Evolutionary conservation across 2,888 invertebrate genomes (phyloP).

Genomic region (Xanthorhoe spadicearia): DNA sequence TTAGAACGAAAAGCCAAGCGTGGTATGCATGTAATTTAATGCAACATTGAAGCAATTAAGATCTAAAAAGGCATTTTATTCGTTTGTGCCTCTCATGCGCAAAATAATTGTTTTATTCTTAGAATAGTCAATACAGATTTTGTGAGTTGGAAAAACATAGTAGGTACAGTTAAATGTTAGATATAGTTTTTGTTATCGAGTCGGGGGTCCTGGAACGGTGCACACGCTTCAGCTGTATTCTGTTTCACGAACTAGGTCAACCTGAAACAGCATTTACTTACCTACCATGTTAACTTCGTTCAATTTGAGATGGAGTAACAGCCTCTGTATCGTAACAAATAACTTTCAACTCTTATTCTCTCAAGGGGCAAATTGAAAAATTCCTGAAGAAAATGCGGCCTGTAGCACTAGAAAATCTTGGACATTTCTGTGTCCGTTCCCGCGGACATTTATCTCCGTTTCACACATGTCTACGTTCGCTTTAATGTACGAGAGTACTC

Average conservation of each 20-base stretch:
- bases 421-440: slow-evolving; percentile 43
- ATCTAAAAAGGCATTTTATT: slow-evolving; percentile 5
- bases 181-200: neutral
- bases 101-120: neutral
- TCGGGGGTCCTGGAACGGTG: neutral
- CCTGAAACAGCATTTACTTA: slow-evolving; percentile 25
- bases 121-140: neutral
- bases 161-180: too few species aligned
- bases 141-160: neutral
- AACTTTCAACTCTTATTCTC: slow-evolving; percentile 60
- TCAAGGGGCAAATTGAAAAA: slow-evolving; percentile 70
- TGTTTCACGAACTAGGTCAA: slow-evolving; percentile 19
- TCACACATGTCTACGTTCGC: slow-evolving; percentile 48
- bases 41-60: slow-evolving; percentile 14
- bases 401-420: slow-evolving; percentile 55
- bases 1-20: slow-evolving; percentile 12
- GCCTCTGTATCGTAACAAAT: slow-evolving; percentile 50
- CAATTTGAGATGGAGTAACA: slow-evolving; percentile 43
- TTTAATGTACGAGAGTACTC: slow-evolving; percentile 53
- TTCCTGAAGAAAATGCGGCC: slow-evolving; percentile 58
- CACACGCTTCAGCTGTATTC: slow-evolving; percentile 12
- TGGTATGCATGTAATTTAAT: slow-evolving; percentile 21
- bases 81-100: neutral
- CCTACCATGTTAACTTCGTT: slow-evolving; percentile 41
- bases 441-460: slow-evolving; percentile 56